Evolutionary conservation across 2,888 invertebrate species (phyloP).

Genomic region (Aphelenchoides bicaudatus): DNA sequence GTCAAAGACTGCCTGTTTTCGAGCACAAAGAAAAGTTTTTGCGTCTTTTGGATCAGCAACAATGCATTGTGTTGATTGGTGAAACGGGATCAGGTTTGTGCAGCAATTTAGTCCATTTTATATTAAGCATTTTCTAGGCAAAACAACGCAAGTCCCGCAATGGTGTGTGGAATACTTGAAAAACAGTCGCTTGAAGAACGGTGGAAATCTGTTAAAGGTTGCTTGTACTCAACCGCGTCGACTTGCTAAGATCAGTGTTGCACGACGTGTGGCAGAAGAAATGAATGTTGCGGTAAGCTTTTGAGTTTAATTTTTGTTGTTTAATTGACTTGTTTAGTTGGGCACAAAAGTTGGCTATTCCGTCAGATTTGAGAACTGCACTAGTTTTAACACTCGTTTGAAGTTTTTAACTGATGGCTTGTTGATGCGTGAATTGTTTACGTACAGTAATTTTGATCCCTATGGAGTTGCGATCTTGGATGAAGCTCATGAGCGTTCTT

Average conservation of each 20-base stretch:
- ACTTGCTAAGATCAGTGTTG: slow-evolving; percentile 99
- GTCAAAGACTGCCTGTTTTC: slow-evolving; percentile 87
- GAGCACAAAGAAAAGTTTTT: slow-evolving; percentile 92
- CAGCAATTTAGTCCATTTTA: no score
- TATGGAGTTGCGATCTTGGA: slow-evolving; percentile 98
- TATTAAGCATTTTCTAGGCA: no score
- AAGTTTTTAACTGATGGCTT: slow-evolving; percentile 98
- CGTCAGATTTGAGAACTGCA: slow-evolving; percentile 98
- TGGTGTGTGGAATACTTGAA: slow-evolving; percentile 66
- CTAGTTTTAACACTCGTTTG: slow-evolving; percentile 82
- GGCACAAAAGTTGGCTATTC: slow-evolving; percentile 73
- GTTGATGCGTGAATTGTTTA: slow-evolving; percentile 88
- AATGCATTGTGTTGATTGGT: slow-evolving; percentile 74
- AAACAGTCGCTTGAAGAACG: slow-evolving; percentile 71
- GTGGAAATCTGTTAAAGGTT: slow-evolving; percentile 64
- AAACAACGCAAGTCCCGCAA: slow-evolving; percentile 96
- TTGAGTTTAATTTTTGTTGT: not conserved
- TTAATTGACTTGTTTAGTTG: slow-evolving; percentile 67
- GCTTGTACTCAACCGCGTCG: slow-evolving; percentile 95
- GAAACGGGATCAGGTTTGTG: slow-evolving; percentile 99
- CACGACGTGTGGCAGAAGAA: slow-evolving; percentile 94
- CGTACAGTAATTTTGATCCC: slow-evolving; percentile 88
- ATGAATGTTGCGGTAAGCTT: slow-evolving; percentile 75
- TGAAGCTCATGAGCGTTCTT: slow-evolving; percentile 95
- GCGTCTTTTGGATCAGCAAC: slow-evolving; percentile 81